phyloP scores from a whole-genome alignment of 2,888 invertebrate species.

The Lordiphosa andalusiaca region DNA sequence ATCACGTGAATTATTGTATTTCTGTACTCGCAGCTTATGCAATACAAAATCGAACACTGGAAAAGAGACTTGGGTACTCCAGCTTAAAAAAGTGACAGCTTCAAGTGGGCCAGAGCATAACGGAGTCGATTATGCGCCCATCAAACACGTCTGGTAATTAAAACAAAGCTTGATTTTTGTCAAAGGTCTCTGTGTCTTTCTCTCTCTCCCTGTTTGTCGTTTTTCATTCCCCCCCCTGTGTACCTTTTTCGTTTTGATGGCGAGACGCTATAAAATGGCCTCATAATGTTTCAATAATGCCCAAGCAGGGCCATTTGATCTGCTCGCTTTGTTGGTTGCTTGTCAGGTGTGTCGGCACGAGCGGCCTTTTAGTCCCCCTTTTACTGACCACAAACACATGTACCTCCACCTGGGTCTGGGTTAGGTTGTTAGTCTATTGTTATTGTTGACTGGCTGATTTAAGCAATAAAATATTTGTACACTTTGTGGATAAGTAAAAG shows the following conservation, averaged over 20 bases:
- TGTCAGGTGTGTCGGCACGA: constrained; percentile 72
- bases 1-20: constrained; percentile 49
- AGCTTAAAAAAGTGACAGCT: constrained; percentile 38
- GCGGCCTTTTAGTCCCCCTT: constrained; percentile 38
- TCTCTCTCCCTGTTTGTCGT: constrained; percentile 14
- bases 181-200: constrained; percentile 37
- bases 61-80: constrained; percentile 33
- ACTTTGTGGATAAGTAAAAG: constrained; percentile 7
- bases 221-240: constrained; percentile 1
- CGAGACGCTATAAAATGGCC: constrained; percentile 58
- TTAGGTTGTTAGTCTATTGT: constrained; percentile 24
- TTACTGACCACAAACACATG: constrained; percentile 18
- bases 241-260: constrained; percentile 50
- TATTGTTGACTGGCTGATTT: constrained; percentile 30
- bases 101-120: constrained; percentile 46
- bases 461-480: constrained; percentile 32
- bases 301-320: constrained; percentile 45
- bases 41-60: constrained; percentile 39
- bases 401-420: constrained; percentile 27
- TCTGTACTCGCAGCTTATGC: constrained; percentile 51
- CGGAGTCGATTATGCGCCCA: constrained; percentile 57
- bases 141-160: constrained; percentile 57
- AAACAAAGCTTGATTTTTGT: constrained; percentile 44
- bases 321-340: constrained; percentile 39
- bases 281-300: constrained; percentile 61